These are phyloP conservation scores for Synaphobranchus kaupii DNA, from an alignment of 2,797 vertebrate genomes.

Conservation along the genomic window DNA sequence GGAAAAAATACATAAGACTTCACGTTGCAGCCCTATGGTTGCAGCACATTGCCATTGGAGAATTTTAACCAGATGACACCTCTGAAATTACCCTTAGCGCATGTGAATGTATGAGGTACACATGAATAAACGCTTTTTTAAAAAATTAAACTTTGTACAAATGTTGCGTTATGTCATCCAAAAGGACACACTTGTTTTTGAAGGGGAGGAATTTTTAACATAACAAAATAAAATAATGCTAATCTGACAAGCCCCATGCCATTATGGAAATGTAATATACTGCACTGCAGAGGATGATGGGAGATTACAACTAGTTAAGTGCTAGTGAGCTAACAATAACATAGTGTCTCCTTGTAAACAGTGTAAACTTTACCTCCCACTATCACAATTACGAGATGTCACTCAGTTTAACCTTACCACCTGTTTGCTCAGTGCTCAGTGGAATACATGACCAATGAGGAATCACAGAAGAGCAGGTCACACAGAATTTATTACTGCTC, in stretches of 20 bases:
- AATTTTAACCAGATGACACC: neutral
- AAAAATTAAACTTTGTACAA: neutral
- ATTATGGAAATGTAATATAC: neutral
- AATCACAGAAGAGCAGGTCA: conserved; percentile 5
- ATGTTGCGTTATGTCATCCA: neutral
- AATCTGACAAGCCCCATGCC: neutral
- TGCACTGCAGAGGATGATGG: neutral
- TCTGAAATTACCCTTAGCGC: neutral
- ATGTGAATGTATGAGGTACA: neutral
- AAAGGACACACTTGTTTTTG: neutral
- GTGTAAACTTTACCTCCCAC: neutral
- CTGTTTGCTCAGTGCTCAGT: neutral
- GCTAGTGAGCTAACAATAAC: too few relatives aligned
- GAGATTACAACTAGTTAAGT: neutral
- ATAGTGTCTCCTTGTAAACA: too few relatives aligned
- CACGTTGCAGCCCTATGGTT: neutral
- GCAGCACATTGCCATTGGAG: neutral
- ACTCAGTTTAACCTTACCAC: neutral
- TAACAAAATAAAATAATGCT: neutral
- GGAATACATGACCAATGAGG: neutral
- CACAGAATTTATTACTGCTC: neutral
- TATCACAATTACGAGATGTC: neutral
- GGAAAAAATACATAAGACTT: neutral
- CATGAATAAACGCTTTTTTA: neutral
- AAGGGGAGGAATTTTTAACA: neutral